Evolutionary conservation across 2,888 invertebrate genomes (phyloP).

Genomic region (Merodon equestris): DNA sequence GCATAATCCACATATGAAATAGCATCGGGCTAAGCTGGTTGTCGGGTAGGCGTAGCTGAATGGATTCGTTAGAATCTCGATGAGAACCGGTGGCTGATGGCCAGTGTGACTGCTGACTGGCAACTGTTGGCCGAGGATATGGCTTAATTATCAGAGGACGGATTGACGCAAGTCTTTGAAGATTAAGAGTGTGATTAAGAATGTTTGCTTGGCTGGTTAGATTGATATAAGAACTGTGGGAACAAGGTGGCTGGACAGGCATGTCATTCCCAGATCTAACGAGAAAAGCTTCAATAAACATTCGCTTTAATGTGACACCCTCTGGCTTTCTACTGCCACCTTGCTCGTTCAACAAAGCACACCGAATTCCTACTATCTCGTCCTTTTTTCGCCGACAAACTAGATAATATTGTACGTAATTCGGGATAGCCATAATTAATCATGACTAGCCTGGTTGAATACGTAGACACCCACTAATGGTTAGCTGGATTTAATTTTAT

Average conservation of each 20-base stretch:
- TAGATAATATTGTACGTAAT: too few relatives aligned
- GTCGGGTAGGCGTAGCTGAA: slow-evolving; percentile 53
- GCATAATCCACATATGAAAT: slow-evolving; percentile 32
- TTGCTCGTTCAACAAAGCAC: too few relatives aligned
- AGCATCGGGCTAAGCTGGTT: slow-evolving; percentile 8
- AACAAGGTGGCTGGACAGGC: background rate
- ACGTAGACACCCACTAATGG: background rate
- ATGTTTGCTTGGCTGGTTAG: slow-evolving; percentile 41
- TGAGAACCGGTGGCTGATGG: too few relatives aligned
- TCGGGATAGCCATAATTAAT: too few relatives aligned
- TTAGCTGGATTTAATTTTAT: background rate
- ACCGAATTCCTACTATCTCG: background rate
- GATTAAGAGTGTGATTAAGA: slow-evolving; percentile 52
- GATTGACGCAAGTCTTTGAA: slow-evolving; percentile 50
- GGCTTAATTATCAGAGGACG: slow-evolving; percentile 49
- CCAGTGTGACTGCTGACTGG: background rate
- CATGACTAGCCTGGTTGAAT: too few relatives aligned
- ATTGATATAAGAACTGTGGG: slow-evolving; percentile 48
- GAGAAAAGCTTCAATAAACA: too few relatives aligned
- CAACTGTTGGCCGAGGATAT: slow-evolving; percentile 33
- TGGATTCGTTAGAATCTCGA: slow-evolving; percentile 45
- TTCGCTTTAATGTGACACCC: background rate
- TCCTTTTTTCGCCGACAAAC: background rate
- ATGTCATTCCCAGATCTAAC: too few relatives aligned
- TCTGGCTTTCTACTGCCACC: slow-evolving; percentile 10